Base-by-base conservation (phyloP, 2,888 invertebrate species). In the Unio delphinus region DNA sequence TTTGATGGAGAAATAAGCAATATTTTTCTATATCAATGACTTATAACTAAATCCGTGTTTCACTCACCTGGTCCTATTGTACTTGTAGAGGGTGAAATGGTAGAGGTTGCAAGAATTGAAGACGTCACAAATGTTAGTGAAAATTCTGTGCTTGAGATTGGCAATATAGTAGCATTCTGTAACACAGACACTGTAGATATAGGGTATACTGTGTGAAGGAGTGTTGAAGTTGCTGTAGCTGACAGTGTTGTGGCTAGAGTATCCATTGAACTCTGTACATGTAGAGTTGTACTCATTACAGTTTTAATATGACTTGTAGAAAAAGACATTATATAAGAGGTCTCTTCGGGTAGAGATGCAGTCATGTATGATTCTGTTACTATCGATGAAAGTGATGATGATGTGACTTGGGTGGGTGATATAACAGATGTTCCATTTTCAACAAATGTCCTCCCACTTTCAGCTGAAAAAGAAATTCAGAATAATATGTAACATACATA, bases 41-140 rank as follows among this genome's bases (percentile, higher is more conserved):
- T 45, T 45, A 45, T 15, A 45, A 34, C 7, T 7, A 34, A 45
- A 45, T 45, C 45, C 34, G 8, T 45, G 45, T 45, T 45, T 45
- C 45, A 45, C 58, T 4, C 57, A 67, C 67, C 67, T 28, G 68
- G 45, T 17, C 56, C 26, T 20, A 61, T 45, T 30, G 72, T 45
- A 45, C 45, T 45, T 45, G 45, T 45, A 45, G 45, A 45, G 11
- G 45, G 45, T 11, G 15, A 15, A 23, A 60, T 45, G 54, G 61
- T 45, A 59, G 55, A 23, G 20, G 62, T 58, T 11, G 65, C 61
- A 28, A 45, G 54, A 55, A 62, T 61, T 55, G 66, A 67, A 61
- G 67, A 62, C 20, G 61, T 59, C 58, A 66, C 66, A 60, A 61
- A 45, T 61, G 66, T 55, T 30, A 45, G 28, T 30, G 28, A 26